Percentiles rank a stretch among this genome's conserved stretches.
phyloP scores from a whole-genome alignment of 2,797 vertebrate species.

The Lacerta agilis region DNA sequence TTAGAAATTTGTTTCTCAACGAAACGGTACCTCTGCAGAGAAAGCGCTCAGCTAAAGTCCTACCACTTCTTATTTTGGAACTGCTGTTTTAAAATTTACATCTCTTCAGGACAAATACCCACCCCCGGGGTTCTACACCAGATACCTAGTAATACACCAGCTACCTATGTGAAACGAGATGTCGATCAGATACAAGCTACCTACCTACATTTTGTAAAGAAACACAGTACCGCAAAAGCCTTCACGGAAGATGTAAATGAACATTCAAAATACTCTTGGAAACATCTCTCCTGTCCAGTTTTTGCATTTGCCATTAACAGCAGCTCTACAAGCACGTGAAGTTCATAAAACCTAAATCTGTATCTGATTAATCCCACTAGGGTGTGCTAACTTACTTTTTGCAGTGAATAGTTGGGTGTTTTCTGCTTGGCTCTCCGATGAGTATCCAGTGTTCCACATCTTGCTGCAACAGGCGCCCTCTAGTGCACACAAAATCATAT shows the following conservation, averaged over 20 bases:
- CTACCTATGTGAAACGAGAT: neutral
- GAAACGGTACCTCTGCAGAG: neutral
- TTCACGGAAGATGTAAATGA: neutral
- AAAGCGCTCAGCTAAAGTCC: neutral
- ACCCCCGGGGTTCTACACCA: no score
- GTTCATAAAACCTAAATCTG: neutral
- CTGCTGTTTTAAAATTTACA: neutral
- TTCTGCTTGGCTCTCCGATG: slow-evolving; percentile 97
- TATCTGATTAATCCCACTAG: neutral
- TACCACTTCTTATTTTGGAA: neutral
- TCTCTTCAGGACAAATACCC: neutral
- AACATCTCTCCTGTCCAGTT: neutral
- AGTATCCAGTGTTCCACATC: slow-evolving; percentile 97
- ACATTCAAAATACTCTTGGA: neutral
- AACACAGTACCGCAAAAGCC: neutral
- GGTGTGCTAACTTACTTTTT: slow-evolving; percentile 87
- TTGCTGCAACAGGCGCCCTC: slow-evolving; percentile 85
- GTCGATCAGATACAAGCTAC: neutral
- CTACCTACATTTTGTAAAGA: neutral
- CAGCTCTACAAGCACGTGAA: slow-evolving; percentile 11
- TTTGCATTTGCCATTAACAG: neutral
- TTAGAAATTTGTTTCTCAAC: neutral
- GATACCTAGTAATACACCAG: neutral
- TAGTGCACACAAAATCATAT: slow-evolving; percentile 72
- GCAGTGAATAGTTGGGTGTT: slow-evolving; percentile 97